Base-by-base conservation (phyloP, 2,113 vertebrate genomes). In the Vimba vimba region DNA sequence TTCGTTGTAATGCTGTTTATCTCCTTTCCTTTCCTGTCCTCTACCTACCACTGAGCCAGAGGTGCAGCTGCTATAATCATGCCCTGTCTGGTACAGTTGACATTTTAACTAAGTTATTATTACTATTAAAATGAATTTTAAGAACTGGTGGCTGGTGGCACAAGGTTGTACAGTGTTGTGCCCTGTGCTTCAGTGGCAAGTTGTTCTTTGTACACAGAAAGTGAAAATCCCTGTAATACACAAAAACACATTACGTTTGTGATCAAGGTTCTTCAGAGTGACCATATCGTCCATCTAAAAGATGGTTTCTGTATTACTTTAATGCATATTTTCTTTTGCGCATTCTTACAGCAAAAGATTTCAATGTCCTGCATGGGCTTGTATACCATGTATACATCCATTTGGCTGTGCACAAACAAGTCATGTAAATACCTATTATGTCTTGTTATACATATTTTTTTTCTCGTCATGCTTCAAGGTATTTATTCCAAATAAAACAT, bases 311-410 rank as follows among this genome's bases (percentile, higher is more conserved):
- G 80, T 84, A 80, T 90, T 90, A 90, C 90, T 91, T 90, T 84
- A 71, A 74, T 87, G 79, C 45, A 33, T 66, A 89, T 84, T 88
- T 91, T 87, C 93, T 94, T 95, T 95, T 95, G 94, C 93, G 87
- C 88, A 93, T 86, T 94, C 94, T 91, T 94, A 94, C 92, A 91
- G 95, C 95, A 95, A 94, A 95, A 95, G 93, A 92, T 91, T 91
- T 73, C 68, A 88, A 87, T 88, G 93, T 94, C 90, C 89, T 92
- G 92, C 92, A 93, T 86, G 87, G 90, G 94, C 94, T 90, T 94
- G 95, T 96, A 96, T 96, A 94, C 95, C 92, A 93, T 96, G 95
- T 96, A 95, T 96, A 96, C 94, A 94, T 94, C 88, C 90, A 93
- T 93, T 92, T 91, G 92, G 92, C 93, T 94, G 91, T 94, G 92